Percentiles rank a stretch among this genome's conserved stretches.
phyloP scores from a whole-genome alignment of 2,113 vertebrate species.

The Piaya cayana region DNA sequence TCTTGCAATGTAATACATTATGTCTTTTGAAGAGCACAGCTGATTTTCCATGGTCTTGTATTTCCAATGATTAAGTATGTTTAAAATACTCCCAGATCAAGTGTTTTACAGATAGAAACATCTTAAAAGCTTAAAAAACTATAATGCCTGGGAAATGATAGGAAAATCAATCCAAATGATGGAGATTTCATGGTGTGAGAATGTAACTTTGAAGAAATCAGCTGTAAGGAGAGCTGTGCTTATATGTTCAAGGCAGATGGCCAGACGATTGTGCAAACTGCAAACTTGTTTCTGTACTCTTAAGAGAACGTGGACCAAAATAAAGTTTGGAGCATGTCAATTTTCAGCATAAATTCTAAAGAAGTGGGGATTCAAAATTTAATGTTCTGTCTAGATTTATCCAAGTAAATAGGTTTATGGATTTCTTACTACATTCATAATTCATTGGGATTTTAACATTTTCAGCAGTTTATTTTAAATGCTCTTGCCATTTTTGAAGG shows the following conservation, averaged over 20 bases:
- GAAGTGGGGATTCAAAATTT: neutral
- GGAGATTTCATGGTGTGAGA: neutral
- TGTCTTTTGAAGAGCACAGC: neutral
- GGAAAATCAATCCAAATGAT: neutral
- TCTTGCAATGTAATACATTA: neutral
- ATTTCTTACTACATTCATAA: slow-evolving; percentile 43
- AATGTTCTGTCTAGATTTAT: slow-evolving; percentile 17
- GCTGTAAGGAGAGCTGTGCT: neutral
- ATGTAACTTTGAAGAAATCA: neutral
- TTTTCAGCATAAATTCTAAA: neutral
- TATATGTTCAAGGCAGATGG: neutral
- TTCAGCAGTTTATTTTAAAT: slow-evolving; percentile 18
- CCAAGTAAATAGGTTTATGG: slow-evolving; percentile 16
- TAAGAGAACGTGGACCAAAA: neutral
- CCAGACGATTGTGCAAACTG: rapidly evolving
- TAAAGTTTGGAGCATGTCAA: neutral
- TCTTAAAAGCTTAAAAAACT: neutral
- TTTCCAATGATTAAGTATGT: neutral
- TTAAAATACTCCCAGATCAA: neutral
- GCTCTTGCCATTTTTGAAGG: slow-evolving; percentile 3
- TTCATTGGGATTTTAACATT: slow-evolving; percentile 13
- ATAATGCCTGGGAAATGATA: neutral
- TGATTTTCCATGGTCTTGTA: neutral
- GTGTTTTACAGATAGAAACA: neutral
- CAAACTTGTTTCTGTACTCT: neutral